Evolutionary conservation across 1,140 invertebrate species (phyloP).

Genomic region (Drosophila tristis): DNA sequence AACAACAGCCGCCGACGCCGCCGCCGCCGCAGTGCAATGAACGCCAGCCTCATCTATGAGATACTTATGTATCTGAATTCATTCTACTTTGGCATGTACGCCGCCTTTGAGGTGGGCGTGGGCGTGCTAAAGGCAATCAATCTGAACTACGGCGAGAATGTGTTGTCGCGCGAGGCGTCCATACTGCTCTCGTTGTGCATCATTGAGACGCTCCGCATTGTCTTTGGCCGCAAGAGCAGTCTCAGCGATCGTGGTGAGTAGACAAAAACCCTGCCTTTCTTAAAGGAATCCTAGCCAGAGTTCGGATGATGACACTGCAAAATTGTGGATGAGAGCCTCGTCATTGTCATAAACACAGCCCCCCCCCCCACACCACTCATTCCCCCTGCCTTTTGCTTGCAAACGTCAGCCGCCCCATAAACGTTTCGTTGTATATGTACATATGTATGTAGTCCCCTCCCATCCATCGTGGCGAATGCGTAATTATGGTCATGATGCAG

Average conservation of each 20-base stretch:
- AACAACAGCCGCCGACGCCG: conserved; percentile 8
- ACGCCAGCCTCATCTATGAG: conserved; percentile 91
- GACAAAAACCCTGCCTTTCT: neutral
- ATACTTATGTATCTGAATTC: conserved; percentile 92
- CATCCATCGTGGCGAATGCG: conserved; percentile 48
- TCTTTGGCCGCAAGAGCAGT: conserved; percentile 93
- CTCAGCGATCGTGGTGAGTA: conserved; percentile 91
- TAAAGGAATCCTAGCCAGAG: no score
- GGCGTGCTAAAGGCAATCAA: conserved; percentile 91
- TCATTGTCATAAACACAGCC: conserved; percentile 23
- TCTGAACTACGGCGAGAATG: conserved; percentile 89
- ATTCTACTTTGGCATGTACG: conserved; percentile 93
- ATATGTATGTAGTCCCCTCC: conserved; percentile 11
- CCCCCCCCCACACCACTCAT: neutral
- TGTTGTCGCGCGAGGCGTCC: conserved; percentile 90
- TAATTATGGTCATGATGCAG: conserved; percentile 51
- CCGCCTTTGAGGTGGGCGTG: conserved; percentile 90
- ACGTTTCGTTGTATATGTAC: conserved; percentile 29
- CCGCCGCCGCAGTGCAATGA: conserved; percentile 69
- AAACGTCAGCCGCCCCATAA: conserved; percentile 32
- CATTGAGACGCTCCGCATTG: conserved; percentile 91
- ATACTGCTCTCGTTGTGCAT: conserved; percentile 90
- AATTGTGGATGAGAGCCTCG: conserved; percentile 35
- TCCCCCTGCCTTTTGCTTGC: conserved; percentile 8
- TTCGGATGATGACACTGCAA: conserved; percentile 55